Evolutionary conservation across 1,140 invertebrate species (phyloP), one percentile per base, ranked within the genome.

Genomic region (Bathynomus jamesi): DNA sequence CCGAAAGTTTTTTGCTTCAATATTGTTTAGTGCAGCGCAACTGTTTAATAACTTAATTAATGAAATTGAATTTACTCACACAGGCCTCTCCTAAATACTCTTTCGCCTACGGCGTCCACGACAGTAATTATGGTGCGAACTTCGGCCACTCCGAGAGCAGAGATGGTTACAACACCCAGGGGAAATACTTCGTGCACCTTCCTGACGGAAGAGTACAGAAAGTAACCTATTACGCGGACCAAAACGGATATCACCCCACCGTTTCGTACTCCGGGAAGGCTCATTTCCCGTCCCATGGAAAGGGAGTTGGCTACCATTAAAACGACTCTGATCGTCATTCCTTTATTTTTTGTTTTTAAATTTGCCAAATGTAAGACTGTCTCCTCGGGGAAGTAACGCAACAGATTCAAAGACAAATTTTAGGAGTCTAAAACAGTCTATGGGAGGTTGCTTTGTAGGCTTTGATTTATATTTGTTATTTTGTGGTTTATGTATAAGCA

Each of bases 151-250:
- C 60, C 5, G 78, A 78, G 65, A 64, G 69, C 21, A 69, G 72
- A 13, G 65, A 78, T 67, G 73, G 77, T 61, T 71, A 71, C 71
- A 69, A 71, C 62, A 75, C 71, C n/a, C 65, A 62, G 8, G 78
- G 78, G 11, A 64, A 62, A 7, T 78, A 78, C 73, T 74, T 65
- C 28, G 78, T 78, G n/a, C 69, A 78, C 67, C 68, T 78, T 61
- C 76, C 76, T 13, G 76, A 78, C 68, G 76, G 76, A 27, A 53
- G 76, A 7, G 67, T 75, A 2, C 74, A 78, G 73, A 78, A 65
- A 4, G 76, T 78, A 2, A 17, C 40, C 65, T 78, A 78, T 71
- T 69, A 60, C 28, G 76, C 76, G 31, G 76, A 69, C 67, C 25
- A 61, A 13, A 61, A 76, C 61, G 76, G 76, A 11, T 78, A 73